Conservation (phyloP, 2,888 invertebrate genomes). For the Rosalia funebris region DNA sequence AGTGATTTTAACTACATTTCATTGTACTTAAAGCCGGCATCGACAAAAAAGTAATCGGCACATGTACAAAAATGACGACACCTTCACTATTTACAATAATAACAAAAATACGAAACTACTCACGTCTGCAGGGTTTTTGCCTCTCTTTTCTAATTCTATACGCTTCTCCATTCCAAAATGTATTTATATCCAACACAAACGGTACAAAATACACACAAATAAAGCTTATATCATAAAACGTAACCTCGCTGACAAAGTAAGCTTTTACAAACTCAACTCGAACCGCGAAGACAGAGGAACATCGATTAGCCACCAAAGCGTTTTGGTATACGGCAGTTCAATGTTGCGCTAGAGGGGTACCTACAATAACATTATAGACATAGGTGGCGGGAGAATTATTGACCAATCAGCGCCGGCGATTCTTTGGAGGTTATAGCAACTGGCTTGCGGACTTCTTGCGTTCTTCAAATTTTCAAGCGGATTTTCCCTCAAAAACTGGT, state of each 20-base stretch:
- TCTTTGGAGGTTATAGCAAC: conserved; percentile 36
- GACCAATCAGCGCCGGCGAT: conserved; percentile 47
- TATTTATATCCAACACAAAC: conserved; percentile 35
- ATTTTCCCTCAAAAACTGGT: background rate
- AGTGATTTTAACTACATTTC: background rate
- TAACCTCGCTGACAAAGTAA: conserved; percentile 50
- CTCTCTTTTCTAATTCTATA: conserved; percentile 93
- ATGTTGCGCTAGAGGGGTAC: conserved; percentile 60
- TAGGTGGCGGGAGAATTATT: conserved; percentile 54
- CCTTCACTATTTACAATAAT: conserved; percentile 39
- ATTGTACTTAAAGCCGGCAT: conserved; percentile 22
- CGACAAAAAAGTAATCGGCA: conserved; percentile 31
- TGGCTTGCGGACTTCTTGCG: conserved; percentile 1
- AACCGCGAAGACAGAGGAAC: conserved; percentile 49
- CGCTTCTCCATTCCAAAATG: conserved; percentile 85
- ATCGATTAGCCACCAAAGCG: conserved; percentile 57
- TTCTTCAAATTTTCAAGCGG: background rate
- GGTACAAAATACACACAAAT: conserved; percentile 37
- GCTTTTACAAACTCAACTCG: conserved; percentile 36
- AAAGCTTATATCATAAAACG: conserved; percentile 41
- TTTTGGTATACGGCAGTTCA: conserved; percentile 54
- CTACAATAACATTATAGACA: conserved; percentile 57
- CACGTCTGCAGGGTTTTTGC: conserved; percentile 90
- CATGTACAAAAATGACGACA: conserved; percentile 47
- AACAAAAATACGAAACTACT: conserved; percentile 60